Evolutionary conservation across 2,888 invertebrate species (phyloP).

Genomic region (Periphyllus acericola): DNA sequence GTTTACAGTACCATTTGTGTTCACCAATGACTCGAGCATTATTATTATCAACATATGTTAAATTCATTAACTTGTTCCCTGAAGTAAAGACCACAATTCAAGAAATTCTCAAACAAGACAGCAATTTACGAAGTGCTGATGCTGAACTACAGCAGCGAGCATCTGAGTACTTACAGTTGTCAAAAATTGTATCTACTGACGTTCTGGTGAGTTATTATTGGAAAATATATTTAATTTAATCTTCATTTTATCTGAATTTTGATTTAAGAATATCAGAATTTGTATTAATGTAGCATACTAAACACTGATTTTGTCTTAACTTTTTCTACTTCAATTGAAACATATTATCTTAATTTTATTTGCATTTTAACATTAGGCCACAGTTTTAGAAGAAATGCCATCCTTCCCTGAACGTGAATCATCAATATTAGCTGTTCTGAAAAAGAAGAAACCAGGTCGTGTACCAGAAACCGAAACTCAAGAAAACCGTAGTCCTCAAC

Average conservation of each 20-base stretch:
- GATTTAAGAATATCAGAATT: too few species aligned
- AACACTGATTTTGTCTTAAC: too few species aligned
- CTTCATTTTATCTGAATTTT: too few species aligned
- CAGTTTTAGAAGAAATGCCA: constrained; percentile 99
- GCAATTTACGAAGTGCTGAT: constrained; percentile 96
- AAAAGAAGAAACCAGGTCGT: constrained; percentile 97
- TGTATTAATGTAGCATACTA: too few species aligned
- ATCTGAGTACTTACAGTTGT: constrained; percentile 96
- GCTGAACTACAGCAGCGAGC: constrained; percentile 98
- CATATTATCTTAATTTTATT: neutral
- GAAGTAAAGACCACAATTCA: constrained; percentile 97
- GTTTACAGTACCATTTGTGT: constrained; percentile 87
- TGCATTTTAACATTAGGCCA: constrained; percentile 73
- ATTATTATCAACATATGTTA: constrained; percentile 96
- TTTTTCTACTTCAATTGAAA: neutral
- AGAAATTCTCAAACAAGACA: constrained; percentile 92
- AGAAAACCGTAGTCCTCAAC: constrained; percentile 77
- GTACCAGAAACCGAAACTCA: constrained; percentile 84
- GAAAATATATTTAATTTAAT: neutral
- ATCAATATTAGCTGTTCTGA: constrained; percentile 95
- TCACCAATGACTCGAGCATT: constrained; percentile 96
- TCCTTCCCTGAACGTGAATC: constrained; percentile 99
- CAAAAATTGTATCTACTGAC: constrained; percentile 95
- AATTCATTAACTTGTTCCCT: constrained; percentile 98
- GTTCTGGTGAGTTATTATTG: constrained; percentile 74